phyloP scores from a whole-genome alignment of 37 sponge, comb jelly and placozoan species.

The Corticium candelabrum region DNA sequence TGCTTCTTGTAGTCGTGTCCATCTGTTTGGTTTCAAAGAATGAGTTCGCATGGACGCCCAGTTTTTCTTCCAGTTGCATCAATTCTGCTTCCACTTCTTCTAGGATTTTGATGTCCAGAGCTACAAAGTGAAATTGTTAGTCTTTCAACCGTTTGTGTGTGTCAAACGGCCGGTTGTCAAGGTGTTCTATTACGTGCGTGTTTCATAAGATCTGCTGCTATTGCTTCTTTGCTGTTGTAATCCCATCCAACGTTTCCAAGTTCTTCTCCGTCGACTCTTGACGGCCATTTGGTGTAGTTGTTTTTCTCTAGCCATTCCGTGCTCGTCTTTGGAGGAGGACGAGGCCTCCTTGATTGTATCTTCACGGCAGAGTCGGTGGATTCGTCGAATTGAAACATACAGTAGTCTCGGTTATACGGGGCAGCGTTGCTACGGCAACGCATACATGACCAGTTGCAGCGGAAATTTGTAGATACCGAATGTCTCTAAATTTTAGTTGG shows the following conservation, averaged over 20 bases:
- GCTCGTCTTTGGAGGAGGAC: not conserved
- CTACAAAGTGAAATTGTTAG: not conserved
- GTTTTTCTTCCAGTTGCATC: not conserved
- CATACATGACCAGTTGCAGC: no score
- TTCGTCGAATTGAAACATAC: no score
- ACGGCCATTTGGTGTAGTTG: not conserved
- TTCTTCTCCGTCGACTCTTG: not conserved
- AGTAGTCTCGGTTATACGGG: no score
- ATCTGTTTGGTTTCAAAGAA: not conserved
- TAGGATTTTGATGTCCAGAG: not conserved
- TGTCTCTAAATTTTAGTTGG: no score
- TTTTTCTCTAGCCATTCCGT: not conserved
- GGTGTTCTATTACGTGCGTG: conserved; percentile 7
- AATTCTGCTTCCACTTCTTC: not conserved
- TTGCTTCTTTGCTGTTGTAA: not conserved
- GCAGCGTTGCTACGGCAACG: no score
- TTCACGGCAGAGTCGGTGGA: no score
- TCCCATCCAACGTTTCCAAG: not conserved
- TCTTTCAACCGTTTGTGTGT: not conserved
- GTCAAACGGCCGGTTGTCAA: not conserved
- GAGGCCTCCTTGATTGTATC: no score
- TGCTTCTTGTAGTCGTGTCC: not conserved
- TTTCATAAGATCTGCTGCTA: not conserved
- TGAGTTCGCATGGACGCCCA: not conserved
- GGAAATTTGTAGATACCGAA: no score